Base-by-base conservation (phyloP, 2,113 vertebrate genomes). In the Festucalex cinctus region DNA sequence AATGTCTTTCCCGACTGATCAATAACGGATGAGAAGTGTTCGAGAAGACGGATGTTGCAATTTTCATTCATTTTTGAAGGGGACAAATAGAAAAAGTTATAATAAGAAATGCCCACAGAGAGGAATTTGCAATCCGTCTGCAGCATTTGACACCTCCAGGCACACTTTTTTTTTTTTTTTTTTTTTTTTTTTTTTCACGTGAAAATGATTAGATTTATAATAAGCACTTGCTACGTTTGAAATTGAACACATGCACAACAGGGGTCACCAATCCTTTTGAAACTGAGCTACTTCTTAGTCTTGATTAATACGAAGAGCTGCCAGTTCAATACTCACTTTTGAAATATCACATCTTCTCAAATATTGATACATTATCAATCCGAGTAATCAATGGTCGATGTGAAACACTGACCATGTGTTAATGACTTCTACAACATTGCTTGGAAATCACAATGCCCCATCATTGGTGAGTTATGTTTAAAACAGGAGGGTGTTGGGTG, bases 101-200 rank as follows among this genome's bases (percentile, higher is more conserved):
- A 54, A 26, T 13, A 13, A 53, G 16, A 62, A 39, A 53, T n/a
- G 70, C 44, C 22, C 56, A 39, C 26, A 63, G 35, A 41, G 32
- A 22, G 26, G 56, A 17, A 53, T 2, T 20, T 36, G 57, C 57
- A 61, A 39, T 22, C 32, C 35, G 6, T 43, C 13, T 26, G 43
- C 22, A 19, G 13, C 19, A 63, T 49, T 20, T 17, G 9, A 1
- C 6, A 26, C 16, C 37, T 56, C 32, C 22, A 69, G 22, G 6
- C 48, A 39, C 57, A 66, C 7, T 66, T 44, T 46, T 32, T 68
- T 65, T n/a, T 66, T 44, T 46, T 32, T 68, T 65, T 66, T 44
- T 46, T 32, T 68, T 65, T 66, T 44, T 46, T 32, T 68, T 65
- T n/a, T n/a, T n/a, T n/a, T n/a, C n/a, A 39, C 35, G 66, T 41